A percentile compares a stretch with the other conserved stretches of the same genome.
These are phyloP conservation scores for Acipenser transmontanus DNA, from an alignment of 2,797 vertebrate genomes.

Conservation along the genomic window DNA sequence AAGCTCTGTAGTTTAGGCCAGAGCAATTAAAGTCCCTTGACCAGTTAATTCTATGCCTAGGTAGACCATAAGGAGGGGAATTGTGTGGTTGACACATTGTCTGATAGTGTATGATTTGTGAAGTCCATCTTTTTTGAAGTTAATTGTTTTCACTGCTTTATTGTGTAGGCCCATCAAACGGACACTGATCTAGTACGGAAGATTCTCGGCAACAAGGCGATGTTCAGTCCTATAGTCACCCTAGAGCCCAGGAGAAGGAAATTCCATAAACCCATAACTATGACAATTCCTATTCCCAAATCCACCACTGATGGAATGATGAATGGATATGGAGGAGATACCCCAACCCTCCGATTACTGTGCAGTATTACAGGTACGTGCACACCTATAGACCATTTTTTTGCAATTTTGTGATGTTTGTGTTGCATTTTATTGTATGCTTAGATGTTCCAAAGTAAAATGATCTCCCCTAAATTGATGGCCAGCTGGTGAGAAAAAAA, in stretches of 20 bases:
- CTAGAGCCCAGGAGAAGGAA: slow-evolving; percentile 93
- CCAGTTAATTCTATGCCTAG: background rate
- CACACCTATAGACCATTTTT: background rate
- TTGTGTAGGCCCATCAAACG: slow-evolving; percentile 82
- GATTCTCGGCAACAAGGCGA: slow-evolving; percentile 90
- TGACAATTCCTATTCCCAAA: slow-evolving; percentile 93
- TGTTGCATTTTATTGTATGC: no score
- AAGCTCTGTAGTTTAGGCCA: slow-evolving; percentile 16
- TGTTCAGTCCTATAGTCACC: slow-evolving; percentile 94
- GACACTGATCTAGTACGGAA: slow-evolving; percentile 79
- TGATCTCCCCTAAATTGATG: no score
- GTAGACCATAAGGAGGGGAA: background rate
- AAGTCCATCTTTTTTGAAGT: no score
- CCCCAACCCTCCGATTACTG: slow-evolving; percentile 82
- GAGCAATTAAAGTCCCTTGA: background rate
- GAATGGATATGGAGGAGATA: slow-evolving; percentile 82
- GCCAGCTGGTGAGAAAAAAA: no score
- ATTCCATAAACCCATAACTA: slow-evolving; percentile 97
- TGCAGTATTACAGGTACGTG: slow-evolving; percentile 92
- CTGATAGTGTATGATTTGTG: no score
- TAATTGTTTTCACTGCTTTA: background rate
- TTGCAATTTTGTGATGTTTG: no score
- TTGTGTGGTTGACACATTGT: no score
- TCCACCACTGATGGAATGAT: slow-evolving; percentile 71
- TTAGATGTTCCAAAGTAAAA: no score